Conservation (phyloP, 2,888 invertebrate species). For the Orthosia incerta region DNA sequence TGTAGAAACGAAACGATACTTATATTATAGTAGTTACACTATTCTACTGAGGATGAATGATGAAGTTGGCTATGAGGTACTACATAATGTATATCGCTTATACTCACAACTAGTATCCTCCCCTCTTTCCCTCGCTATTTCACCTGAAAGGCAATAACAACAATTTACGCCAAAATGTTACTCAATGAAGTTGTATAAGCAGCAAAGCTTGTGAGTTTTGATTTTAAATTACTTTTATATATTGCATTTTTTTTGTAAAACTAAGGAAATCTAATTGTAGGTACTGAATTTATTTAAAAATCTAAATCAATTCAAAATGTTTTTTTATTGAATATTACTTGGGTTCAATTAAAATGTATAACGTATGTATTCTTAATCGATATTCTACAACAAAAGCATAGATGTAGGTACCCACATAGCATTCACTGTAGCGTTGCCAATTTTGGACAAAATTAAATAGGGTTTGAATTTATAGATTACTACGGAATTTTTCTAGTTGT, state of each 20-base stretch:
- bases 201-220: slow-evolving; percentile 50
- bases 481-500: slow-evolving; percentile 2
- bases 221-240: slow-evolving; percentile 22
- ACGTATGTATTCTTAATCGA: slow-evolving; percentile 57
- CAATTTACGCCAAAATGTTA: slow-evolving; percentile 55
- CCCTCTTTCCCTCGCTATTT: slow-evolving; percentile 94
- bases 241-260: slow-evolving; percentile 21
- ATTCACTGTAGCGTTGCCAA: slow-evolving; percentile 79
- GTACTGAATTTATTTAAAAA: slow-evolving; percentile 19
- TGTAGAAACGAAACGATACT: neutral
- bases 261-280: neutral
- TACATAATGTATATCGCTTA: slow-evolving; percentile 10
- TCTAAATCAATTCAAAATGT: neutral
- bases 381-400: slow-evolving; percentile 86
- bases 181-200: slow-evolving; percentile 21
- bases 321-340: slow-evolving; percentile 14
- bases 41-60: neutral
- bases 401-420: slow-evolving; percentile 75
- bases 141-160: slow-evolving; percentile 91
- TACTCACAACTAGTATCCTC: slow-evolving; percentile 95
- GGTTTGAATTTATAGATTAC: neutral
- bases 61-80: neutral
- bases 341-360: slow-evolving; percentile 17
- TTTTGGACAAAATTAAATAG: slow-evolving; percentile 50
- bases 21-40: neutral